Base-by-base conservation (phyloP, 2,797 vertebrate genomes). In the Picus viridis region DNA sequence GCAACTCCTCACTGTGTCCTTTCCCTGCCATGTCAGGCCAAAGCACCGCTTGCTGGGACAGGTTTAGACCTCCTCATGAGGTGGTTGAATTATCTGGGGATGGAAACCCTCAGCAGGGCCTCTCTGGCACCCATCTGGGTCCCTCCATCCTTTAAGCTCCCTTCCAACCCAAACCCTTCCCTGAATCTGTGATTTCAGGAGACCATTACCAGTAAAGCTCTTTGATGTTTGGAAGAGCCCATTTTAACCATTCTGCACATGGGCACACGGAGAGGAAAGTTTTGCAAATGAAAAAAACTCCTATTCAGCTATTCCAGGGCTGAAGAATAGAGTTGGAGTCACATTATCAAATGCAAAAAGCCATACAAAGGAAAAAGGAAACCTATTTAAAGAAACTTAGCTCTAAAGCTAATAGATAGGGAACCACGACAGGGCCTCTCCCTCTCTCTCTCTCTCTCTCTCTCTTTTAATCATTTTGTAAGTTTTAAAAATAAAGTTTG, bases 401-500 rank as follows among this genome's bases (percentile, higher is more conserved):
- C 75, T 75, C 43, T 69, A 59, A 77, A 80, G 13, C 15, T 59
- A 77, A 62, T 26, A 87, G 23, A 29, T 83, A 65, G 9, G 5
- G 29, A 68, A 70, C 41, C 43, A 77, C 62, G 26, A 34, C 16
- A 62, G 18, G 23, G 22, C 23, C 6, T 43, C 16, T 43, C 39
- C 12, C 39, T 39, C 39, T 43, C 15, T 24, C 6, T 16, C 16
- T 43, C 39, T 39, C 36, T 39, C 39, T 43, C 15, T 16, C 15
- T 43, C 16, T 51, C 76, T 9, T 29, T 92, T 86, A 61, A 26
- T 36, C 1, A 16, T 22, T 86, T 90, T 39, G 47, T 26, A 71
- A 86, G 13, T 7, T 68, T 65, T 74, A 73, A 88, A 90, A 73
- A 24, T 17, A 54, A 15, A 81, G 18, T 53, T 94, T 85, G 62